A percentile compares a stretch with the other conserved stretches of the same genome.
These are phyloP conservation scores for Trigoniulus corallinus DNA, from an alignment of 1,140 invertebrate species.

Conservation along the genomic window DNA sequence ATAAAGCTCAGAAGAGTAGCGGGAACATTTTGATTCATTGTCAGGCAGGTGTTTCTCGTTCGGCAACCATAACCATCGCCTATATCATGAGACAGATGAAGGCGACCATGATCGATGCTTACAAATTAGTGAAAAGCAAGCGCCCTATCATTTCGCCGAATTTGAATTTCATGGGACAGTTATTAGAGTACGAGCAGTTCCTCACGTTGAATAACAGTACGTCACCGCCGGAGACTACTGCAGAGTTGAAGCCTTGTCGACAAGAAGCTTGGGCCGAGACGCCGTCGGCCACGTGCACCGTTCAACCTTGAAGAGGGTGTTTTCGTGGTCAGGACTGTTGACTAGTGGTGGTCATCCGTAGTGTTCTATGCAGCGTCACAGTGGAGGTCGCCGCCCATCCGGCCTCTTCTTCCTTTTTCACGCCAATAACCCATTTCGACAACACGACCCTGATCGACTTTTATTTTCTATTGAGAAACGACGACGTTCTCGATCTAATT, in stretches of 20 bases:
- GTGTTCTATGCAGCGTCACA: too few species aligned
- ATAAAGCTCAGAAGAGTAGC: slow-evolving; percentile 59
- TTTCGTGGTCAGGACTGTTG: too few species aligned
- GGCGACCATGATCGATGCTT: slow-evolving; percentile 74
- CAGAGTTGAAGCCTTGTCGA: slow-evolving; percentile 27
- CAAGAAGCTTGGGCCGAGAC: slow-evolving; percentile 29
- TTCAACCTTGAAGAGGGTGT: too few species aligned
- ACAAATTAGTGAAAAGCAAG: slow-evolving; percentile 66
- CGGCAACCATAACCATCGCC: slow-evolving; percentile 84
- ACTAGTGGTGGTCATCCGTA: too few species aligned
- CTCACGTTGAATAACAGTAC: slow-evolving; percentile 28
- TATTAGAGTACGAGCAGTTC: slow-evolving; percentile 68
- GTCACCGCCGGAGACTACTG: neutral
- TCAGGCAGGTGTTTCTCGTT: slow-evolving; percentile 85
- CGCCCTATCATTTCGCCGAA: slow-evolving; percentile 88
- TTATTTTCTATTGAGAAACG: too few species aligned
- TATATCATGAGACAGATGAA: slow-evolving; percentile 83
- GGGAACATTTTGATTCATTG: slow-evolving; percentile 80
- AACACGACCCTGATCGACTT: too few species aligned
- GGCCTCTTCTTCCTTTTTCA: too few species aligned
- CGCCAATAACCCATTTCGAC: too few species aligned
- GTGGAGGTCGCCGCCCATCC: too few species aligned
- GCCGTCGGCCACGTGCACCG: neutral
- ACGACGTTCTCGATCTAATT: too few species aligned
- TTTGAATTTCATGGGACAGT: slow-evolving; percentile 91